phyloP scores from a whole-genome alignment of 1,140 invertebrate species.

The Micrasema longulum region DNA sequence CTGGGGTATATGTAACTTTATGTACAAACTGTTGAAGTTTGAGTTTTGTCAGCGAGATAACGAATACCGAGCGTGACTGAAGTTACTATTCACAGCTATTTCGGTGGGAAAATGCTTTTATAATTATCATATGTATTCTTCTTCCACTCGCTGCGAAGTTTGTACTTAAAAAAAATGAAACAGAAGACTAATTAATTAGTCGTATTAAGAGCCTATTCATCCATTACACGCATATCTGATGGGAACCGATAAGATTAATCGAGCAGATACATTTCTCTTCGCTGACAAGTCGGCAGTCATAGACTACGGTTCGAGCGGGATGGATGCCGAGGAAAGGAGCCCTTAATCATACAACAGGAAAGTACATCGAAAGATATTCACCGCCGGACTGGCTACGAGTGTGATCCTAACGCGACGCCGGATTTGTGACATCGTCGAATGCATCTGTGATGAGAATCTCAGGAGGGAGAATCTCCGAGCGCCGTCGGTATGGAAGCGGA shows the following conservation, averaged over 20 bases:
- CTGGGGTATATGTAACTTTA: background rate
- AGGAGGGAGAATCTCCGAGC: background rate
- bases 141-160: constrained; percentile 7
- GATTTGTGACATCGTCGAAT: constrained; percentile 2
- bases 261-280: constrained; percentile 28
- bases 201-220: constrained; percentile 29
- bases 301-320: constrained; percentile 12
- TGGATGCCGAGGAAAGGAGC: constrained; percentile 45
- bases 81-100: constrained; percentile 1
- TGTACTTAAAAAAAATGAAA: constrained; percentile 24
- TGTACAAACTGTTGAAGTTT: background rate
- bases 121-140: constrained; percentile 13
- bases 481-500: constrained; percentile 16
- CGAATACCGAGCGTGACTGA: constrained; percentile 5
- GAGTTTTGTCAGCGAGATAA: background rate
- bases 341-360: constrained; percentile 5
- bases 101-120: constrained; percentile 22
- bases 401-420: constrained; percentile 23
- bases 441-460: constrained; percentile 32
- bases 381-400: background rate
- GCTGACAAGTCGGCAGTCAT: constrained; percentile 27
- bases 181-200: constrained; percentile 28
- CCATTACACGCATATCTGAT: constrained; percentile 37
- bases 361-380: background rate
- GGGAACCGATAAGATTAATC: constrained; percentile 39